Base-by-base conservation (phyloP, 2,797 vertebrate genomes). In the Protonibea diacanthus region DNA sequence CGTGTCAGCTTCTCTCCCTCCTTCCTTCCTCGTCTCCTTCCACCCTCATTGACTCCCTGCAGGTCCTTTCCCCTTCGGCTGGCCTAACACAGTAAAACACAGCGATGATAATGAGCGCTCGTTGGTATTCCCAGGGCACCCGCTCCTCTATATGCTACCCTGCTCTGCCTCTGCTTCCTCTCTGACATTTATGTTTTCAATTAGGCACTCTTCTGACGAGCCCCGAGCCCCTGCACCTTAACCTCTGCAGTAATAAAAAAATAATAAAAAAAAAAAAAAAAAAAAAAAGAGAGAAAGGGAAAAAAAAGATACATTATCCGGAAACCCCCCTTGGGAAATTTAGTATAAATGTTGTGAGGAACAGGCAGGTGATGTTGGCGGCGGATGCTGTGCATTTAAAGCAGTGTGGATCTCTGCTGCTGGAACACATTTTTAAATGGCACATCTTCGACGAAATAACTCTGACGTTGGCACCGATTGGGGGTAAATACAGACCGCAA, bases 161-260 rank as follows among this genome's bases (percentile, higher is more conserved):
- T 60, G 38, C 81, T 83, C 49, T 68, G 71, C 80, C 76, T 83
- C 25, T 61, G 20, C 80, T 85, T 86, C 71, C 80, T 87, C 81
- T 76, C 89, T 92, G 90, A 93, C 90, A 89, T 94, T 91, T 89
- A 78, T 88, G 83, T 89, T 90, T 93, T 92, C 86, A 92, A 89
- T 94, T 92, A 92, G 80, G 71, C 62, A 42, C 88, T 71, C 52
- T 52, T 64, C 71, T 73, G 61, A 88, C n/a, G n/a, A 78, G 40
- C 61, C 74, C 59, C 6, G 20, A 44, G 60, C 72, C 68, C 72
- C 52, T 13, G 62, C 59, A 47, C 76, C 58, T 84, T 76, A 49
- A 83, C 73, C 83, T 49, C 59, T 14, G 44, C 40, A 52, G 7
- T 33, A 33, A 66, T 27, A 20, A 33, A 66, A 29, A 66, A 64